Evolutionary conservation across 2,888 invertebrate species (phyloP).

Genomic region (Ophion slaviceki): DNA sequence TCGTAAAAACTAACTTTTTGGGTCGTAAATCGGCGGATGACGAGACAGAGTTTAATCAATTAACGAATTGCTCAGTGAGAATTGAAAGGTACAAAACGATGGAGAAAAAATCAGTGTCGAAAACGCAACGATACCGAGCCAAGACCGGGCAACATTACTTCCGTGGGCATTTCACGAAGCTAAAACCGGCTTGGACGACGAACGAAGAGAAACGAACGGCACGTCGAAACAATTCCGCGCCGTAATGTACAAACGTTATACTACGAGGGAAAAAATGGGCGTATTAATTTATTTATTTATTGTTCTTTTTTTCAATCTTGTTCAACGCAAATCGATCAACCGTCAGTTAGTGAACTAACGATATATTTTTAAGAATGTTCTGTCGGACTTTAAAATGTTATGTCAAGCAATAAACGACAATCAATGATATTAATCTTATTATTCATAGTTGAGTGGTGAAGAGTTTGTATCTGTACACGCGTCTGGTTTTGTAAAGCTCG

Average conservation of each 20-base stretch:
- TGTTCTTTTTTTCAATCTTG: slow-evolving; percentile 62
- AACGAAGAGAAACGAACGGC: slow-evolving; percentile 62
- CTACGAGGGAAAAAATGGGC: slow-evolving; percentile 39
- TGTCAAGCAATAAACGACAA: slow-evolving; percentile 73
- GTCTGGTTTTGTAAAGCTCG: not conserved
- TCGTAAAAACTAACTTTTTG: slow-evolving; percentile 5
- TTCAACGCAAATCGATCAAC: slow-evolving; percentile 61
- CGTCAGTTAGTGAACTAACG: slow-evolving; percentile 72
- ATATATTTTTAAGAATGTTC: slow-evolving; percentile 76
- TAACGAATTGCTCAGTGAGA: not conserved
- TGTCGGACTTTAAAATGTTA: slow-evolving; percentile 66
- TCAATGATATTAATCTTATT: slow-evolving; percentile 52
- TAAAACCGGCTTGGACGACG: slow-evolving; percentile 52
- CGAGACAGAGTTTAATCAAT: not conserved
- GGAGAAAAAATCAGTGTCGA: not conserved
- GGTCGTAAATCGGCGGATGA: not conserved
- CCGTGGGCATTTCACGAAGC: not conserved
- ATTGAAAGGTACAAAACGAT: not conserved
- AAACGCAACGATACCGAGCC: slow-evolving; percentile 17
- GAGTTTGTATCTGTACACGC: not conserved
- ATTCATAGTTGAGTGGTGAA: not conserved
- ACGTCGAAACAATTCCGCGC: slow-evolving; percentile 27
- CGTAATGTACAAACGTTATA: slow-evolving; percentile 61
- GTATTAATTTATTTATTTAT: slow-evolving; percentile 52
- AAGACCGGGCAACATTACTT: slow-evolving; percentile 16